These are phyloP conservation scores for Gerris buenoi DNA, from an alignment of 1,140 invertebrate genomes.

Conservation along the genomic window DNA sequence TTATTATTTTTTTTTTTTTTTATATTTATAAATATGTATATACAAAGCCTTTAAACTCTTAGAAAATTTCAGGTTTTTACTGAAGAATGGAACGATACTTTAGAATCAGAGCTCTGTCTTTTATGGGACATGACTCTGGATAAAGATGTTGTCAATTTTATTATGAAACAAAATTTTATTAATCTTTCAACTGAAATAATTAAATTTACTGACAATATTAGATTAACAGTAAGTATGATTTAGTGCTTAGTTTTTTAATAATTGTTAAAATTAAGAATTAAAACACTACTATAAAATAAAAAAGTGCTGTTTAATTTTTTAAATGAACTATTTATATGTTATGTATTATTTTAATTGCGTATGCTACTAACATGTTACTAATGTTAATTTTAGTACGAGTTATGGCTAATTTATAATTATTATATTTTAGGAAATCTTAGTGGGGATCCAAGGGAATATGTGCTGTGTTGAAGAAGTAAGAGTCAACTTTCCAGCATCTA, in stretches of 20 bases:
- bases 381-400: too few relatives aligned
- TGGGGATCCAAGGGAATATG: conserved; percentile 58
- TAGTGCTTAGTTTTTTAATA: conserved; percentile 9
- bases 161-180: conserved; percentile 45
- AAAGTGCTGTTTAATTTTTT: conserved; percentile 6
- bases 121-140: conserved; percentile 65
- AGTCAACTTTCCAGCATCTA: conserved; percentile 29
- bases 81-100: conserved; percentile 33
- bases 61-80: conserved; percentile 25
- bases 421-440: conserved; percentile 42
- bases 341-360: too few relatives aligned
- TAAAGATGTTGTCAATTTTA: conserved; percentile 47
- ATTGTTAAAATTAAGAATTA: too few relatives aligned
- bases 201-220: conserved; percentile 33
- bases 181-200: conserved; percentile 36
- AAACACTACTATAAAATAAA: not conserved
- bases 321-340: too few relatives aligned
- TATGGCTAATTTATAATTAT: conserved; percentile 8
- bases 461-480: conserved; percentile 39
- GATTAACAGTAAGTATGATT: conserved; percentile 33
- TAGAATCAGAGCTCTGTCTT: conserved; percentile 52
- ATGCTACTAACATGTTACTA: too few relatives aligned
- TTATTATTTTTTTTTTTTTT: too few relatives aligned
- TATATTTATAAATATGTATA: too few relatives aligned
- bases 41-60: too few relatives aligned